Percentiles rank a stretch among this genome's conserved stretches.
Conservation (phyloP, 2,888 invertebrate genomes). For the Ichneumoninae sp. region DNA sequence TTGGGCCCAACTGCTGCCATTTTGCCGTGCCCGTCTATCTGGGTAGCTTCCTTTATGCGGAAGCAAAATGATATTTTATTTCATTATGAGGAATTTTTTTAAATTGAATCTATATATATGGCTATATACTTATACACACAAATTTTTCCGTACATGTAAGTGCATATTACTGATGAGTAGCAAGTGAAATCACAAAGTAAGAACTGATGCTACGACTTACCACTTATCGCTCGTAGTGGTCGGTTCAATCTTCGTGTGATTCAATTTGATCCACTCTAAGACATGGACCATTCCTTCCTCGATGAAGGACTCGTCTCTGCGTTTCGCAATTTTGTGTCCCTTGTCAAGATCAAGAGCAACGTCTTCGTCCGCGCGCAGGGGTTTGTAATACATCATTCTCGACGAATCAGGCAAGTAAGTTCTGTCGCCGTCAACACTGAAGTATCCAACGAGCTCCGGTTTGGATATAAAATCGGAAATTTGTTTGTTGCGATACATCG, state of each 20-base stretch:
- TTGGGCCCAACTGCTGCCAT: no score
- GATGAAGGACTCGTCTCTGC: conserved; percentile 72
- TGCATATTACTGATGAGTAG: background rate
- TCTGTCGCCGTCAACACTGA: conserved; percentile 84
- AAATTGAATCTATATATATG: no score
- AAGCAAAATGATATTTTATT: no score
- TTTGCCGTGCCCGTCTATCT: no score
- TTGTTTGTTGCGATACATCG: background rate
- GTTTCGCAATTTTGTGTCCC: conserved; percentile 80
- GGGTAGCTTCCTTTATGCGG: no score
- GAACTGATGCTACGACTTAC: background rate
- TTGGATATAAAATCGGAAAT: conserved; percentile 69
- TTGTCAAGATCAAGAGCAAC: conserved; percentile 85
- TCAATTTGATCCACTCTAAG: conserved; percentile 85
- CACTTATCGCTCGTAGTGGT: background rate
- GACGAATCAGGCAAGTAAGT: conserved; percentile 76
- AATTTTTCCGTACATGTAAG: background rate
- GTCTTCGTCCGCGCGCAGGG: conserved; percentile 74
- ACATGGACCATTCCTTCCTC: conserved; percentile 86
- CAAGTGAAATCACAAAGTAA: background rate
- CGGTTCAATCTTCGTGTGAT: conserved; percentile 71
- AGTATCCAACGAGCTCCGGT: conserved; percentile 86
- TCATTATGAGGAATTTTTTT: no score
- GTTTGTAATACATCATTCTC: conserved; percentile 85
- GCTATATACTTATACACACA: no score